Evolutionary conservation across 2,888 invertebrate genomes (phyloP).

Genomic region (Augochlorella aurata): DNA sequence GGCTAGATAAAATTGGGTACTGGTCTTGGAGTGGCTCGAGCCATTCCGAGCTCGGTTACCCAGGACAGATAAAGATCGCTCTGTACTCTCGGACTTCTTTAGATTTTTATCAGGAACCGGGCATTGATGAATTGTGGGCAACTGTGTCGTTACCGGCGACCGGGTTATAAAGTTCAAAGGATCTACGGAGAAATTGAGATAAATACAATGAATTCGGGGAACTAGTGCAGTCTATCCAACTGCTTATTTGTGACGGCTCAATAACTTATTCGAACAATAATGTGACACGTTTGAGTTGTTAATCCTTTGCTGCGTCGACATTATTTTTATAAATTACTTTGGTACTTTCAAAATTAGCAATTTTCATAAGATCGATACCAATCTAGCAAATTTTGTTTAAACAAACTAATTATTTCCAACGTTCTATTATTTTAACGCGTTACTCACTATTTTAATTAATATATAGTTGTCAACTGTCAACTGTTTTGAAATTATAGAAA

Average conservation of each 20-base stretch:
- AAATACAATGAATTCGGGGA: neutral
- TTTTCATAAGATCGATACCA: too few relatives aligned
- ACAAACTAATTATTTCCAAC: too few relatives aligned
- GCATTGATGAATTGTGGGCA: slow-evolving; percentile 13
- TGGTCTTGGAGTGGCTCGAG: slow-evolving; percentile 19
- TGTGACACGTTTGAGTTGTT: too few relatives aligned
- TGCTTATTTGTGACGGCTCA: neutral
- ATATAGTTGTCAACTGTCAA: too few relatives aligned
- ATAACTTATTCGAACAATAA: too few relatives aligned
- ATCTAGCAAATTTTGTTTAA: too few relatives aligned
- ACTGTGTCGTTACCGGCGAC: neutral
- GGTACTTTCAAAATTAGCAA: too few relatives aligned
- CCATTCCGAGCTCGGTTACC: slow-evolving; percentile 18
- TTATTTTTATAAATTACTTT: too few relatives aligned
- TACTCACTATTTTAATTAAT: too few relatives aligned
- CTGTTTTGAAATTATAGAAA: too few relatives aligned
- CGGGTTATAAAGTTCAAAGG: slow-evolving; percentile 8
- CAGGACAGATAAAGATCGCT: slow-evolving; percentile 44
- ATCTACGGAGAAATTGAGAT: neutral
- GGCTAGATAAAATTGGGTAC: slow-evolving; percentile 37
- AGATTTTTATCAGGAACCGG: slow-evolving; percentile 27
- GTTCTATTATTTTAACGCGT: too few relatives aligned
- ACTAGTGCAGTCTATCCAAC: neutral
- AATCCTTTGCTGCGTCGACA: too few relatives aligned
- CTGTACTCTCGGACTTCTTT: neutral